These are phyloP conservation scores for Pseudochromis fuscus DNA, from an alignment of 2,797 vertebrate genomes.

Conservation along the genomic window DNA sequence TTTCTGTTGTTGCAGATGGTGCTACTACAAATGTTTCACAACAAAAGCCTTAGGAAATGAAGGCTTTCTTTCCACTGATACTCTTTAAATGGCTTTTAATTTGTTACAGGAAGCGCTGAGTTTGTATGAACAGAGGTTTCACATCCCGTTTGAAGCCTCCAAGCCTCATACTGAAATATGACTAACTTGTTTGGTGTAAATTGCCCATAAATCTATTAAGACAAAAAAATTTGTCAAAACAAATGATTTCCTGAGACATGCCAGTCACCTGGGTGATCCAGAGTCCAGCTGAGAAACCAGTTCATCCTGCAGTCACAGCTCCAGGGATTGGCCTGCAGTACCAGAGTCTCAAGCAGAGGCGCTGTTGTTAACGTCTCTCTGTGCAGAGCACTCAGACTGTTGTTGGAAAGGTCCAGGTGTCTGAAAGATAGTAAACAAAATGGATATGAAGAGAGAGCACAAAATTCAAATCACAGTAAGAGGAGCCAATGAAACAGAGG, in stretches of 20 bases:
- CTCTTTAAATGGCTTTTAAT: too few species aligned
- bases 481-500: conserved; percentile 10
- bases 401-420: conserved; percentile 95
- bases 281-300: conserved; percentile 89
- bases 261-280: conserved; percentile 85
- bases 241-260: conserved; percentile 7
- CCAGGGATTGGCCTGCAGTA: conserved; percentile 93
- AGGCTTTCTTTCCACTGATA: too few species aligned
- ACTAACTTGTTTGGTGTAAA: too few species aligned
- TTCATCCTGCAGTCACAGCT: conserved; percentile 90
- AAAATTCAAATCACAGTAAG: conserved; percentile 23
- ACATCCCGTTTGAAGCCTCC: too few species aligned
- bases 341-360: conserved; percentile 90
- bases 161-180: too few species aligned
- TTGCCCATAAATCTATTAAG: neutral
- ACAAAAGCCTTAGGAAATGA: too few species aligned
- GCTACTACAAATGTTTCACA: too few species aligned
- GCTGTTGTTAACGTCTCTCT: conserved; percentile 82
- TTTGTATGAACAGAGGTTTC: too few species aligned
- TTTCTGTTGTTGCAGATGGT: too few species aligned
- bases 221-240: conserved; percentile 25
- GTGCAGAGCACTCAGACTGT: conserved; percentile 86
- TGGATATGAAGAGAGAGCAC: neutral
- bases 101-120: too few species aligned
- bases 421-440: conserved; percentile 66